A percentile compares a stretch with the other conserved stretches of the same genome.
Evolutionary conservation across 2,888 invertebrate genomes (phyloP).

Genomic region (Azorinus chamasolen): DNA sequence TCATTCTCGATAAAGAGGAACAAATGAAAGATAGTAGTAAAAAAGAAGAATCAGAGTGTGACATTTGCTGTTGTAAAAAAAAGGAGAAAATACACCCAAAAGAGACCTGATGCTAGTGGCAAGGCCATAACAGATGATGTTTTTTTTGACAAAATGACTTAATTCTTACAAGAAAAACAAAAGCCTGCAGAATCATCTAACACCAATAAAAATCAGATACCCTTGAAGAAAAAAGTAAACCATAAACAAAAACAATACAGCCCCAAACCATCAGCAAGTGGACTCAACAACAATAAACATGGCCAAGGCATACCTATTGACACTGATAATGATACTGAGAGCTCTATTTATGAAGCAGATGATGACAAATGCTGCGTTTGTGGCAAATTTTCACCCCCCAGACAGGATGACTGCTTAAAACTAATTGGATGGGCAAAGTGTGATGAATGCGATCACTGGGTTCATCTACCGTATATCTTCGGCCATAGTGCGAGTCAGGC

Average conservation of each 20-base stretch:
- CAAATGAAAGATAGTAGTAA: background rate
- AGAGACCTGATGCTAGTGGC: constrained; percentile 9
- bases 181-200: background rate
- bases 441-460: constrained; percentile 10
- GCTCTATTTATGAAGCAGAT: background rate
- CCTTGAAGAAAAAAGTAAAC: too few relatives aligned
- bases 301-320: too few relatives aligned
- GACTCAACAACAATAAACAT: background rate
- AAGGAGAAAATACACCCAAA: too few relatives aligned
- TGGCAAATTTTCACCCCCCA: constrained; percentile 13
- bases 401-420: background rate
- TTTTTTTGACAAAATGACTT: background rate
- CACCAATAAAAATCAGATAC: too few relatives aligned
- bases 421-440: constrained; percentile 17
- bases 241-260: background rate
- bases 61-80: background rate
- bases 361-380: constrained; percentile 23
- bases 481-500: too few relatives aligned
- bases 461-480: too few relatives aligned
- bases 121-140: constrained; percentile 17
- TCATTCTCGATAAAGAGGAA: constrained; percentile 11
- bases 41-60: background rate
- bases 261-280: constrained; percentile 22
- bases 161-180: background rate
- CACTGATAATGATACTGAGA: background rate